Evolutionary conservation across 1,140 invertebrate species (phyloP).

Genomic region (Thaumetopoea pityocampa): DNA sequence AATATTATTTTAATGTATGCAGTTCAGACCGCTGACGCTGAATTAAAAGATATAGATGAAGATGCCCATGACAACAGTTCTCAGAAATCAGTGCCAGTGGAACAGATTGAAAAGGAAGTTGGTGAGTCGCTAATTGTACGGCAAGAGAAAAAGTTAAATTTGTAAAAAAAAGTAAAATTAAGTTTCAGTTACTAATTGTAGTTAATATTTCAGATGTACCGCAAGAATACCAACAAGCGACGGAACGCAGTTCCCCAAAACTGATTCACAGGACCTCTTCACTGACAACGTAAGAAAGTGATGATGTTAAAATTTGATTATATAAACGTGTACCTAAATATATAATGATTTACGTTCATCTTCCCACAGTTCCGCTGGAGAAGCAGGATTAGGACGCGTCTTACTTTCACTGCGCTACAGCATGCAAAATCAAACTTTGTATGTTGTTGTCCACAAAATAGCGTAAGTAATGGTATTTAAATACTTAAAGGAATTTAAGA

Average conservation of each 20-base stretch:
- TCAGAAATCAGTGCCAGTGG: constrained; percentile 51
- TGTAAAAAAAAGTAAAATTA: background rate
- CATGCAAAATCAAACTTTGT: constrained; percentile 85
- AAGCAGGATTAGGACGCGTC: constrained; percentile 85
- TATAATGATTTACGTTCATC: constrained; percentile 4
- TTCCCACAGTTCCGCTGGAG: constrained; percentile 77
- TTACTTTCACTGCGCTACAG: constrained; percentile 92
- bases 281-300: constrained; percentile 64
- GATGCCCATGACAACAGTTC: constrained; percentile 37
- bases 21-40: constrained; percentile 20
- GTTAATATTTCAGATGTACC: constrained; percentile 36
- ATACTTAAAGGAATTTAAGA: background rate
- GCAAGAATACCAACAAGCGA: constrained; percentile 37
- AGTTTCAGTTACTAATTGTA: constrained; percentile 1
- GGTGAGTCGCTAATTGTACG: constrained; percentile 28
- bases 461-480: constrained; percentile 80
- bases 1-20: constrained; percentile 7
- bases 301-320: too few relatives aligned
- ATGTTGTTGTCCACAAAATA: constrained; percentile 91
- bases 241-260: constrained; percentile 51
- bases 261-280: constrained; percentile 65
- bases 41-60: constrained; percentile 40
- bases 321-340: background rate
- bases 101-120: constrained; percentile 51
- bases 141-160: background rate